Base-by-base conservation (phyloP, 2,113 vertebrate species). In the Ursus arctos region DNA sequence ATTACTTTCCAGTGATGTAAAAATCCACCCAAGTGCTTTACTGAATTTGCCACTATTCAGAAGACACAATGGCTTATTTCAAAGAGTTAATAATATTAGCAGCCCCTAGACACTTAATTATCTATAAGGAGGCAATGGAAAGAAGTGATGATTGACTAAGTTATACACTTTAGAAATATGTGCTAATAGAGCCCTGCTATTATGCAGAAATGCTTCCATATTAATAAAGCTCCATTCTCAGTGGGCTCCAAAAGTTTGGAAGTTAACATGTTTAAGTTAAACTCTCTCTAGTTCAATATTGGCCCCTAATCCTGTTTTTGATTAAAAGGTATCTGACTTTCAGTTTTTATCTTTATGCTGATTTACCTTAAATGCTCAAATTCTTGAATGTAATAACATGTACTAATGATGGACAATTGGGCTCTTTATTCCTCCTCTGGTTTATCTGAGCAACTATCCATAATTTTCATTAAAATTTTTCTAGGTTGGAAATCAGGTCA, bases 1-100 rank as follows among this genome's bases (percentile, higher is more conserved):
- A 94, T 67, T 81, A 88, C 87, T 83, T 97, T 69, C 49, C 19
- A 92, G 53, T 83, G 79, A 71, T 61, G 22, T 51, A 76, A 97
- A 98, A 97, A 71, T 43, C 53, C 49, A 94, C 18, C 26, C 49
- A 83, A 79, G 6, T 82, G 57, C 28, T 53, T 65, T 19, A 7
- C 57, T 72, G 59, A 84, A 87, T 77, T 94, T 24, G 0, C 6
- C 77, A 8, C 53, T 94, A 87, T n/a, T 84, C 84, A 33, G 43
- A 74, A 96, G 36, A 88, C 33, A 36, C 33, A 87, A 51, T 77
- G 51, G 19, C 82, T 95, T 89, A 59, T 89, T 97, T 94, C 4
- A 84, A 85, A 92, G 84, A 92, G 0, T 87, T 98, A 93, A n/a
- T 82, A 57, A 6, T 72, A 92, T 77, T 95, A 90, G 36, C 6